Evolutionary conservation across 2,888 invertebrate genomes (phyloP), one percentile per base, ranked within the genome.

Genomic region (Lithosia quadra): DNA sequence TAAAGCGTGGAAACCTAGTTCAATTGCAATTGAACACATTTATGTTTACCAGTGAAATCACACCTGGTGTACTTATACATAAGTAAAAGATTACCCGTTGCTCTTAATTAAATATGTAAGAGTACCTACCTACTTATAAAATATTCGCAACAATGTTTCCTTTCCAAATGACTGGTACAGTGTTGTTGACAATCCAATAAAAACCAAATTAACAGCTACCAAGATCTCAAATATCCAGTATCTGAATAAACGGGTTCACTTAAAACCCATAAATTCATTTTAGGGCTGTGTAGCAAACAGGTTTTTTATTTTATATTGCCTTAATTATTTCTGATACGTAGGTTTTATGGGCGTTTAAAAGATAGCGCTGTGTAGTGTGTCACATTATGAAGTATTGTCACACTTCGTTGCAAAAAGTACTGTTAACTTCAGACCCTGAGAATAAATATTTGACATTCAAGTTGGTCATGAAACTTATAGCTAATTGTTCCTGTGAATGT

Each of bases 191-290:
- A 24, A 36, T 24, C 34, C 5, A 57, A 57, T 57, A 64, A 24
- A 64, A 24, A 36, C 4, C 10, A 34, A n/a, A 39, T 55, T 55
- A 63, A 63, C 60, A 61, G 68, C 33, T 62, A 67, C 18, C n/a
- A 28, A 75, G 49, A n/a, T 49, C 4, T 59, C 63, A 63, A 73
- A 72, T 70, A 58, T 69, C 64, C 73, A 75, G 68, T 72, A 76
- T 60, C 57, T 15, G n/a, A 68, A 22, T 21, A 22, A 67, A 79
- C 71, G 63, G 34, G 68, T 71, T 71, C 58, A 56, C 43, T 56
- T 67, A 63, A 69, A 68, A 39, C 24, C 64, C 56, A 78, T 79
- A 43, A 62, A 71, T 72, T 55, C 60, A 53, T 11, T 67, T 33
- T 62, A 67, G 56, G 67, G 67, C n/a, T 62, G 62, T 11, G n/a